Evolutionary conservation across 2,113 vertebrate genomes (phyloP).

Genomic region (Cololabis saira): DNA sequence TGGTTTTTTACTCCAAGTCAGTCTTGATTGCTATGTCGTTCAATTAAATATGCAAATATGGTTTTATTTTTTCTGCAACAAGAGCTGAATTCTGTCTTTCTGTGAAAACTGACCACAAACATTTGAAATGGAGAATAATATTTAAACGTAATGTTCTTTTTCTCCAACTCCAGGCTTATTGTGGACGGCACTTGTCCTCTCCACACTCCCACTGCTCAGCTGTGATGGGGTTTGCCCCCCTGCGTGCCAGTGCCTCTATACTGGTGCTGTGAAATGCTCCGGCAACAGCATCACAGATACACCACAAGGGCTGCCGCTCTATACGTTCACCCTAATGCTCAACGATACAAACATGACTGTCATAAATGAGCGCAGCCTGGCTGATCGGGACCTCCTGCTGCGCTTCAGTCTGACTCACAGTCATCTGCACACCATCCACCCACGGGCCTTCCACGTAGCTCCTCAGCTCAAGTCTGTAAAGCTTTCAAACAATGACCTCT

Average conservation of each 20-base stretch:
- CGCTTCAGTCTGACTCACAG: slow-evolving; percentile 81
- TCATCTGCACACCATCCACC: slow-evolving; percentile 78
- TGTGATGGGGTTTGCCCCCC: slow-evolving; percentile 49
- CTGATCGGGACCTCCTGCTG: slow-evolving; percentile 70
- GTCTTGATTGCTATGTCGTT: neutral
- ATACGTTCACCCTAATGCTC: slow-evolving; percentile 65
- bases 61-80: too few species aligned
- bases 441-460: slow-evolving; percentile 80
- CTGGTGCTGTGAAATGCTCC: slow-evolving; percentile 43
- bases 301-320: slow-evolving; percentile 50
- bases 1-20: neutral
- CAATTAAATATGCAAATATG: too few species aligned
- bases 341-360: slow-evolving; percentile 48
- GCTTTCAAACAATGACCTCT: slow-evolving; percentile 81
- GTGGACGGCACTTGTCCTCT: slow-evolving; percentile 48
- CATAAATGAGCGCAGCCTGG: slow-evolving; percentile 79
- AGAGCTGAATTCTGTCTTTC: too few species aligned
- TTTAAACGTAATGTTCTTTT: neutral
- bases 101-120: too few species aligned
- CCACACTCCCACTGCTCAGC: slow-evolving; percentile 26
- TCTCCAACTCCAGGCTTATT: slow-evolving; percentile 46
- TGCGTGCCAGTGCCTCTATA: slow-evolving; percentile 37
- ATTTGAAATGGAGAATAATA: neutral
- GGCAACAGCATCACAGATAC: slow-evolving; percentile 60
- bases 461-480: slow-evolving; percentile 81